phyloP scores from a whole-genome alignment of 2,113 vertebrate genomes.

The Myrmecophaga tridactyla region DNA sequence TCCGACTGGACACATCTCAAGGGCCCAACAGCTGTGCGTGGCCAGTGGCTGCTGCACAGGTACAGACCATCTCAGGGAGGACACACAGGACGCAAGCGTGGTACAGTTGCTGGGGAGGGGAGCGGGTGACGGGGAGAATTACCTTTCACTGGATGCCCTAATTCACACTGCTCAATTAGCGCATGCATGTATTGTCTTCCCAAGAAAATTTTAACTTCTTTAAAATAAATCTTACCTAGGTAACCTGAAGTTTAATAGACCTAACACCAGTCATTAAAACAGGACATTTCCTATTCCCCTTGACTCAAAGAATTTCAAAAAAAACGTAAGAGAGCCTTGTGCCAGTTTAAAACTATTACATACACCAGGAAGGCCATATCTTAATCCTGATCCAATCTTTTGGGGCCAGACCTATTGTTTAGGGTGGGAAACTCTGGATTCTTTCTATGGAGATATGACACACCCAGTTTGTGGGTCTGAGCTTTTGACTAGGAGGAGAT shows the following conservation, averaged over 20 bases:
- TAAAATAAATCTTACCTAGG: not conserved
- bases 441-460: no score
- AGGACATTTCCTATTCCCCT: not conserved
- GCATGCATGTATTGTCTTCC: not conserved
- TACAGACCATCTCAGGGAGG: not conserved
- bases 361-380: no score
- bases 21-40: not conserved
- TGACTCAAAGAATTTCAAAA: not conserved
- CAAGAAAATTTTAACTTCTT: not conserved
- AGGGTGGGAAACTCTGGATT: no score
- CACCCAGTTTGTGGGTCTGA: no score
- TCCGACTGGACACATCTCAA: not conserved
- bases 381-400: no score
- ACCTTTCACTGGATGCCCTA: not conserved
- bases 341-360: no score
- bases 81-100: rapidly evolving
- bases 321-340: not conserved
- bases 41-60: not conserved
- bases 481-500: no score
- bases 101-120: not conserved
- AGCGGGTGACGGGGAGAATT: not conserved
- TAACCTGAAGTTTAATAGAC: not conserved
- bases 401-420: no score
- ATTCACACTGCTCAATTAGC: not conserved
- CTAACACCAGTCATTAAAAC: not conserved